Evolutionary conservation across 2,113 vertebrate genomes (phyloP), one percentile per base, ranked within the genome.

Genomic region (Protomyctophum bolini): DNA sequence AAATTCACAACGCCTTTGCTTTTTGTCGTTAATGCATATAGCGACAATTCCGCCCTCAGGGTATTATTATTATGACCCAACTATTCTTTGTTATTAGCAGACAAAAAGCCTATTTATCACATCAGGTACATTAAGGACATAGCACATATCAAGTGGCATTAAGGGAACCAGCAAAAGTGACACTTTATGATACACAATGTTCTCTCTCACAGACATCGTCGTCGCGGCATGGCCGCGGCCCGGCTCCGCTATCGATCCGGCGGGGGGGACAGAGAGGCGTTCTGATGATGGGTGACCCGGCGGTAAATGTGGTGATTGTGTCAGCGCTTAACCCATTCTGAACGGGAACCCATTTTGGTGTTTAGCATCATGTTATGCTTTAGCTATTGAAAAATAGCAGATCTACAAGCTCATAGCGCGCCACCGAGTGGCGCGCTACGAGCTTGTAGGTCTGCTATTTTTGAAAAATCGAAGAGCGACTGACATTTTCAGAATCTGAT

Each of bases 241-340:
- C 8, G 65, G 41, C 21, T 70, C 52, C 47, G 68, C 4, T 84
- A 90, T 89, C 74, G 84, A 87, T 86, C 68, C 67, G 61, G 33
- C 4, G 3, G 33, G 33, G 33, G 14, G 64, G 66, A 68, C 21
- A 50, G 1, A 21, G 77, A 72, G 56, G 65, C 68, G 72, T 59
- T 78, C 77, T 84, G 62, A 72, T 75, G 56, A 76, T 61, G 78
- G 83, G 60, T 85, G 79, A 88, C 87, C 86, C 69, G 50, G 69
- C 29, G 71, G 62, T 86, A 87, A 21, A 90, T 80, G 79, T 81
- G 68, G 66, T 61, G 68, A 83, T 84, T 92, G 78, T 76, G 77
- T 90, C 79, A 82, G 67, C 82, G 65, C 74, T 88, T 87, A 88
- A n/a, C n/a, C n/a, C n/a, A n/a, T n/a, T n/a, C n/a, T n/a, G n/a